Base-by-base conservation (phyloP, 1,140 invertebrate species). In the Formica selysi region DNA sequence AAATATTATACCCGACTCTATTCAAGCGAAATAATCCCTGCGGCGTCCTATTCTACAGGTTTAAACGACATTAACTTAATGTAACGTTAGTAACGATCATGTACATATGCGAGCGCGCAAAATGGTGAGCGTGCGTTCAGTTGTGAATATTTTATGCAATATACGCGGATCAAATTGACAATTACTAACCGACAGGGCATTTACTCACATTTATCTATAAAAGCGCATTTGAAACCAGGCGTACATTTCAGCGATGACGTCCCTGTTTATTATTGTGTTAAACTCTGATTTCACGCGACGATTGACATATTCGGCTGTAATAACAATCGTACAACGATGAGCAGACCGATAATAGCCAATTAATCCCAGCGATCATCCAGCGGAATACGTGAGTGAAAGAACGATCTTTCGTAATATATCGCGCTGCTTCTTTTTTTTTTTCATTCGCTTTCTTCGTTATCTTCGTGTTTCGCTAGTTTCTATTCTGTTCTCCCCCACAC, bases 51-150 rank as follows among this genome's bases (percentile, higher is more conserved):
- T 83, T 83, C 79, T 83, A 83, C 68, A 83, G 79, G 68, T 83
- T 83, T 83, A 83, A 83, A 83, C 79, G 68, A 68, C 79, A 83
- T 83, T 83, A 83, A 83, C 79, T 83, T 83, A 83, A 83, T 83
- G 79, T 74, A 83, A 83, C 79, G 79, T 74, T 83, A 83, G 79
- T 61, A 71, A 73, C 67, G 79, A 73, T 83, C 79, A 38, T 70
- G 54, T 59, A 62, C 68, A n/a, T 73, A 74, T 44, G 68, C 32
- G 36, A 59, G 54, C 68, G 79, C 79, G n/a, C 68, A 73, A 83
- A 83, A 83, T 74, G 68, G 79, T 68, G 76, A 57, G 19, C 79
- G 79, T 44, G 19, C 54, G 71, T 62, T 73, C 79, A 22, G 26
- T 36, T 83, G 48, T 19, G 79, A 83, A 83, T 83, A 83, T 83